A percentile compares a stretch with the other conserved stretches of the same genome.
phyloP scores from a whole-genome alignment of 2,888 invertebrate genomes.

The Standfussiana lucernea region DNA sequence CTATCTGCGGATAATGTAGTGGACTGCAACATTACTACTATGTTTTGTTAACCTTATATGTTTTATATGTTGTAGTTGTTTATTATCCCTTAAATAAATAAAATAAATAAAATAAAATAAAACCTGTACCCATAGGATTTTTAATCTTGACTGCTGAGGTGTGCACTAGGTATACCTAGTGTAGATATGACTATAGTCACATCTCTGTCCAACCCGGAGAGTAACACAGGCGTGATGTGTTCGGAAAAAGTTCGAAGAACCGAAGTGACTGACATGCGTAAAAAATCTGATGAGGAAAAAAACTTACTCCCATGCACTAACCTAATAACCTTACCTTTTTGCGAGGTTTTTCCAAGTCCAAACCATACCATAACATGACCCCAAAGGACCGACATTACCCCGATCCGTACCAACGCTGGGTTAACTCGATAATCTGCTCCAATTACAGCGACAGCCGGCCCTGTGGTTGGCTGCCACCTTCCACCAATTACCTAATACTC shows the following conservation, averaged over 20 bases:
- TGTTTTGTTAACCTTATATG: too few species aligned
- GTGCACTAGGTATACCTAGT: too few species aligned
- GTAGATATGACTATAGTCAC: too few species aligned
- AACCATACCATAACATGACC: too few species aligned
- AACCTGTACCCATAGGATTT: background rate
- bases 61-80: too few species aligned
- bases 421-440: slow-evolving; percentile 67
- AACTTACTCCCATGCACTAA: background rate
- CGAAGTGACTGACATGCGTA: background rate
- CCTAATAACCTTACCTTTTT: background rate
- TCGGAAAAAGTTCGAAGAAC: background rate
- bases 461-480: slow-evolving; percentile 65
- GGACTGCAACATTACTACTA: too few species aligned
- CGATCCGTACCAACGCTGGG: slow-evolving; percentile 15
- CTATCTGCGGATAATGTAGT: too few species aligned
- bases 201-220: background rate
- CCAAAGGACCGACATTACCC: slow-evolving; percentile 13
- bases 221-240: background rate
- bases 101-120: too few species aligned
- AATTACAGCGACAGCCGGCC: slow-evolving; percentile 67
- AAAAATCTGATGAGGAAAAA: background rate
- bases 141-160: background rate
- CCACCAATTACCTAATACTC: slow-evolving; percentile 68
- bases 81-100: too few species aligned
- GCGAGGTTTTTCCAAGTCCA: background rate